Conservation (phyloP, 2,888 invertebrate genomes). For the Platycheirus albimanus region DNA sequence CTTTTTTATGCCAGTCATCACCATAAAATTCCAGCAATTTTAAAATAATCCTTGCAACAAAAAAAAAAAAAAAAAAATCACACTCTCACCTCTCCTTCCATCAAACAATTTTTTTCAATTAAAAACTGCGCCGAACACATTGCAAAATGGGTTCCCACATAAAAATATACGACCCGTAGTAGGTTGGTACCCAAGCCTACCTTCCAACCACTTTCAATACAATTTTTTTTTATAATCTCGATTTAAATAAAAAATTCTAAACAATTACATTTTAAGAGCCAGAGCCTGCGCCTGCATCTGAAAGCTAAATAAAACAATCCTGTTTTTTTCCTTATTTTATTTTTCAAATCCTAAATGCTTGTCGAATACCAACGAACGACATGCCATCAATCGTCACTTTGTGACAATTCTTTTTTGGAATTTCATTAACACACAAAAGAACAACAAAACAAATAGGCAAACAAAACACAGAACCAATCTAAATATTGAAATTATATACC, state of each 20-base stretch:
- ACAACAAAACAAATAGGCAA: conserved; percentile 68
- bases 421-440: conserved; percentile 55
- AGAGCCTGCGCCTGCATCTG: conserved; percentile 54
- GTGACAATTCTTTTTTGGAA: conserved; percentile 69
- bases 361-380: conserved; percentile 69
- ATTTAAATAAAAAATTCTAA: conserved; percentile 41
- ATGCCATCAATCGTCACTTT: conserved; percentile 73
- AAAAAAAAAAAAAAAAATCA: too few species aligned
- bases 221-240: neutral
- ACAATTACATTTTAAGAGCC: conserved; percentile 63
- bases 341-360: conserved; percentile 53
- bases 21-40: conserved; percentile 40
- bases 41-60: conserved; percentile 35
- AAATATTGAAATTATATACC: conserved; percentile 69
- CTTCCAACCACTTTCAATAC: conserved; percentile 39
- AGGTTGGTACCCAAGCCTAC: neutral
- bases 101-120: conserved; percentile 53
- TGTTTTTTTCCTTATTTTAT: neutral
- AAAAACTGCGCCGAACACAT: conserved; percentile 48
- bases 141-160: conserved; percentile 9
- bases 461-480: conserved; percentile 67
- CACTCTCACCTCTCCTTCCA: conserved; percentile 38
- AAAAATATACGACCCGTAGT: neutral
- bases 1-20: conserved; percentile 3
- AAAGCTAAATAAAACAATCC: conserved; percentile 60